These are phyloP conservation scores for Neoascia interrupta DNA, from an alignment of 2,888 invertebrate species.

Conservation along the genomic window DNA sequence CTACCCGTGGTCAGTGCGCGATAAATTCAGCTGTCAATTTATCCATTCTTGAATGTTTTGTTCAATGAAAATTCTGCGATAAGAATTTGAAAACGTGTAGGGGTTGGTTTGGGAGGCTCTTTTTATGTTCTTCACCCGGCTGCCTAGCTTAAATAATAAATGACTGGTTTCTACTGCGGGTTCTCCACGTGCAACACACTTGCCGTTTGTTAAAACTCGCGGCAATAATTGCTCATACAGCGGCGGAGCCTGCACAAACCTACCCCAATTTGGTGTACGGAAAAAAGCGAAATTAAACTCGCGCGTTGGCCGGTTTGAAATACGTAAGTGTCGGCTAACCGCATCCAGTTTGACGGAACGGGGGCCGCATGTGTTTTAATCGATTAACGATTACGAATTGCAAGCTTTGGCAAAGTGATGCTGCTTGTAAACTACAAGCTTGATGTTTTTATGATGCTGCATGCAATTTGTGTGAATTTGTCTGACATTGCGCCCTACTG, in stretches of 20 bases:
- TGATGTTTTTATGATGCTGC: constrained; percentile 22
- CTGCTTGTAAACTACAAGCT: no score
- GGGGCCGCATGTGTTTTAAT: no score
- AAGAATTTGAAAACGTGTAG: no score
- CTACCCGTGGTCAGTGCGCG: no score
- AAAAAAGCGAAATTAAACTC: constrained; percentile 36
- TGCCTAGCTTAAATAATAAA: constrained; percentile 61
- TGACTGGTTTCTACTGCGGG: constrained; percentile 31
- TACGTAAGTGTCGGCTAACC: constrained; percentile 58
- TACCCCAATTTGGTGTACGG: no score
- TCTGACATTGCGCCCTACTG: constrained; percentile 34
- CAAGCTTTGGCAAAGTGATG: constrained; percentile 17
- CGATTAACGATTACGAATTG: constrained; percentile 51
- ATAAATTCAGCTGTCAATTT: constrained; percentile 63
- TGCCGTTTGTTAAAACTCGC: constrained; percentile 37
- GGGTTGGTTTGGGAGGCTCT: no score
- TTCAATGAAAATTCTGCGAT: no score
- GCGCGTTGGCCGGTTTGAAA: constrained; percentile 58
- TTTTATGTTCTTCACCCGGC: no score
- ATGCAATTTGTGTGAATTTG: constrained; percentile 52
- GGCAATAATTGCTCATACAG: no score
- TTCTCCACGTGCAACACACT: constrained; percentile 51
- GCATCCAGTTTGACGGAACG: constrained; percentile 52
- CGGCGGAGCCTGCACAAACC: no score
- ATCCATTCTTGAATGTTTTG: constrained; percentile 54